These are phyloP conservation scores for Drosophila hawaiiensis DNA, from an alignment of 2,888 invertebrate genomes.

Conservation along the genomic window DNA sequence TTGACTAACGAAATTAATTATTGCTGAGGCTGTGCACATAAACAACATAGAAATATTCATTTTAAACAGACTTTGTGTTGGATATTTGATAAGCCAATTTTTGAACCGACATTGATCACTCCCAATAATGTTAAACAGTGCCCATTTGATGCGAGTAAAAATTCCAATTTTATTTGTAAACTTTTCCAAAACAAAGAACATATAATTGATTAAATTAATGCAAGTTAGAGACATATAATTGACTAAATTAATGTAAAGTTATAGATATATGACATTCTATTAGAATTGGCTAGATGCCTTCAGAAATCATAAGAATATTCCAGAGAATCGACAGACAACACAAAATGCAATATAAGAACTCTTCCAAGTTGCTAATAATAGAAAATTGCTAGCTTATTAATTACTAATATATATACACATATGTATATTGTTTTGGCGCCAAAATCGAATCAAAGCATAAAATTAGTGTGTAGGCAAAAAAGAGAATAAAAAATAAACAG, in stretches of 20 bases:
- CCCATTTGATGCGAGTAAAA: neutral
- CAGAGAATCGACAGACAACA: neutral
- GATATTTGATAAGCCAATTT: neutral
- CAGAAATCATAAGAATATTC: neutral
- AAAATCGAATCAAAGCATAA: slow-evolving; percentile 58
- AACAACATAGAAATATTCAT: neutral
- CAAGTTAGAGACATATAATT: neutral
- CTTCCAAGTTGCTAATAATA: no score
- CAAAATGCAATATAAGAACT: neutral
- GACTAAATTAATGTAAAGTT: no score
- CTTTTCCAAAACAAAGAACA: neutral
- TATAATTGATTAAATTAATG: neutral
- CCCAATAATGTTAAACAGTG: neutral
- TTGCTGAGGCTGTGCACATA: slow-evolving; percentile 5
- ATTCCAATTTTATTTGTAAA: neutral
- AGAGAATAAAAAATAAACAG: neutral
- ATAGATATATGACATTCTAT: neutral
- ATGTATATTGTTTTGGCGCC: slow-evolving; percentile 41
- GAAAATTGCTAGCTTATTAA: no score
- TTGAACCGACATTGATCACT: neutral
- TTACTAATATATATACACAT: neutral
- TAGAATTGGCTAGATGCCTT: neutral
- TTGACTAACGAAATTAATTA: slow-evolving; percentile 8
- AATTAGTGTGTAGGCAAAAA: slow-evolving; percentile 37
- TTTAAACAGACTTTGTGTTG: neutral